Evolutionary conservation across 2,797 vertebrate species (phyloP).

Genomic region (Chrysocyon brachyurus): DNA sequence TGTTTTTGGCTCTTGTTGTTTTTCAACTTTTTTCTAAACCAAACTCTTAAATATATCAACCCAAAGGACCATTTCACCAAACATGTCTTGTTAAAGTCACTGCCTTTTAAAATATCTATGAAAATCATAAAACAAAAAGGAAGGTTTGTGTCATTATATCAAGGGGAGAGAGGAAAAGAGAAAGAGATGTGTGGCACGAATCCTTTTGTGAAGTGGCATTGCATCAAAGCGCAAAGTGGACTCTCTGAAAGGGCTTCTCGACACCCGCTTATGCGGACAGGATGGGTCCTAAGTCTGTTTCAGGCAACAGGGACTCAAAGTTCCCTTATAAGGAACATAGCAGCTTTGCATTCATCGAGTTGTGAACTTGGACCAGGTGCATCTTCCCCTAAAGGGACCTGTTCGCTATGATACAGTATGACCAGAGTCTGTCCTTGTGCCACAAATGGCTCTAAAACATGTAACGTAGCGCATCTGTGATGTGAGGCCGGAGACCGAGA

Average conservation of each 20-base stretch:
- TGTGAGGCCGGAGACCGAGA: background rate
- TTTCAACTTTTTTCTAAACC: constrained; percentile 81
- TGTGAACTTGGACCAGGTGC: background rate
- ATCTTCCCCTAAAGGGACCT: background rate
- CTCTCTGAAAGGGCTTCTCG: constrained; percentile 43
- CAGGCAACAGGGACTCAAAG: background rate
- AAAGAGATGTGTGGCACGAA: constrained; percentile 79
- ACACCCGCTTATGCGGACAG: background rate
- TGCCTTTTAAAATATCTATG: constrained; percentile 58
- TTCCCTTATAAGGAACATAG: background rate
- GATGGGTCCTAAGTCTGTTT: constrained; percentile 30
- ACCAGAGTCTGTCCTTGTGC: background rate
- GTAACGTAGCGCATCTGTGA: background rate
- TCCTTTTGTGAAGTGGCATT: constrained; percentile 81
- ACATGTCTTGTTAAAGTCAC: constrained; percentile 80
- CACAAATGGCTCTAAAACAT: background rate
- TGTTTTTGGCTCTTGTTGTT: constrained; percentile 77
- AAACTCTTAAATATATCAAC: constrained; percentile 88
- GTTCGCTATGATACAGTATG: fast-evolving
- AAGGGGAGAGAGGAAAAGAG: constrained; percentile 77
- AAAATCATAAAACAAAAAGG: constrained; percentile 87
- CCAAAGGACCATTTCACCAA: constrained; percentile 87
- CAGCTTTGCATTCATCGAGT: background rate
- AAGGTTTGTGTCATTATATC: constrained; percentile 85
- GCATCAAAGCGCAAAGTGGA: constrained; percentile 76